A percentile compares a stretch with the other conserved stretches of the same genome.
phyloP scores from a whole-genome alignment of 2,797 vertebrate genomes.

The Triplophysa bombifrons region DNA sequence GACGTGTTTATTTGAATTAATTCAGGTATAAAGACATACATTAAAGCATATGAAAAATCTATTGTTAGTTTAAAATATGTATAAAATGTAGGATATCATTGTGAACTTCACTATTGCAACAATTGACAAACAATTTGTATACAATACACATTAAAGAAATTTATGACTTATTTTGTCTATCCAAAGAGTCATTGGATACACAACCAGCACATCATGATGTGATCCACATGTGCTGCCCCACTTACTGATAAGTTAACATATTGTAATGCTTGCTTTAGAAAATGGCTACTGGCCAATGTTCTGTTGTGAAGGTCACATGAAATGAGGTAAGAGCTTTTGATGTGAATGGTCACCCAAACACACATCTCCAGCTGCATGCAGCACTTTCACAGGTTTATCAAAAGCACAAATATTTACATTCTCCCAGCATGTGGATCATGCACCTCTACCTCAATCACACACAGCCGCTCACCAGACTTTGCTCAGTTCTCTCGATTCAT shows the following conservation, averaged over 20 bases:
- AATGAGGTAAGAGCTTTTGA: slow-evolving; percentile 13
- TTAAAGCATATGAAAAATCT: not conserved
- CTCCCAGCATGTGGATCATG: slow-evolving; percentile 12
- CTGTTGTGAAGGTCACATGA: not conserved
- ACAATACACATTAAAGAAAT: not conserved
- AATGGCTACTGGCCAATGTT: not conserved
- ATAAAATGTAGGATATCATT: not conserved
- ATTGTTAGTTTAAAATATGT: no score
- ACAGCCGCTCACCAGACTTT: slow-evolving; percentile 2
- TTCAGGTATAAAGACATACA: not conserved
- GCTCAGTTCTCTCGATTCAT: slow-evolving; percentile 3
- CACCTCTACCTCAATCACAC: slow-evolving; percentile 5
- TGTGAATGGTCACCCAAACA: slow-evolving; percentile 24
- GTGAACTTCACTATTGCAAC: not conserved
- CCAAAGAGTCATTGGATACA: not conserved
- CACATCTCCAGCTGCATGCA: not conserved
- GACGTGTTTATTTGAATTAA: no score
- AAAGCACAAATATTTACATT: slow-evolving; percentile 43
- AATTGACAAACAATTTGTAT: not conserved
- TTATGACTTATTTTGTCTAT: not conserved
- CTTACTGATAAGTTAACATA: not conserved
- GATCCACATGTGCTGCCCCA: not conserved
- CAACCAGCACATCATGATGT: not conserved
- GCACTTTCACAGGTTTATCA: slow-evolving; percentile 26
- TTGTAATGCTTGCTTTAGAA: not conserved